phyloP scores from a whole-genome alignment of 2,113 vertebrate species.

The Pogona vitticeps region DNA sequence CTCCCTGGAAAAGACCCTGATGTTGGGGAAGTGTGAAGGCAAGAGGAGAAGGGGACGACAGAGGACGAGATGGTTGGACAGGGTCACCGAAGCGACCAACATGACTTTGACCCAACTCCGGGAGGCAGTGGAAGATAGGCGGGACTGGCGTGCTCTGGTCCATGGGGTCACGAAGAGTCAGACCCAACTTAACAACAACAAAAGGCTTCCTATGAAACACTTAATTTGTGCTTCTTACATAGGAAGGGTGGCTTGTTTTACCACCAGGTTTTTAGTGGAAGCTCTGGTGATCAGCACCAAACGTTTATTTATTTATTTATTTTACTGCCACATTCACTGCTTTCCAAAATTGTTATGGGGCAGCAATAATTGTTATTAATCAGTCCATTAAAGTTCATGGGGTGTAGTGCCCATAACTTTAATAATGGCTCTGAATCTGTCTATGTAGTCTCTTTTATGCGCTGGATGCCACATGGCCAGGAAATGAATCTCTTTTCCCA shows the following conservation, averaged over 20 bases:
- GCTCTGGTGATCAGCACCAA: conserved; percentile 31
- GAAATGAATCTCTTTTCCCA: conserved; percentile 41
- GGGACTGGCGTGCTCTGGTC: no score
- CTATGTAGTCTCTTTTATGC: conserved; percentile 16
- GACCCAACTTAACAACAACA: not conserved
- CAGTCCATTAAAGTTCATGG: conserved; percentile 55
- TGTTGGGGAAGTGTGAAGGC: no score
- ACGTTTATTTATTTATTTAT: conserved; percentile 11
- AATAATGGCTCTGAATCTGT: conserved; percentile 34
- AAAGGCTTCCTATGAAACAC: not conserved
- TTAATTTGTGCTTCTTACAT: not conserved
- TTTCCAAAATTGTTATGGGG: conserved; percentile 42
- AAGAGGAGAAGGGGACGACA: no score
- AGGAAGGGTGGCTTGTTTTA: conserved; percentile 11
- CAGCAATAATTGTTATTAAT: conserved; percentile 54
- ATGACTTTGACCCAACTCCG: no score
- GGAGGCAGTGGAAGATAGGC: no score
- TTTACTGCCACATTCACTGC: conserved; percentile 29
- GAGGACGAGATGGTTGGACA: no score
- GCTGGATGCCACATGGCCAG: conserved; percentile 19
- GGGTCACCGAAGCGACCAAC: no score
- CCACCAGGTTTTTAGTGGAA: conserved; percentile 31
- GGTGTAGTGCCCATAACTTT: conserved; percentile 41
- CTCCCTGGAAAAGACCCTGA: no score
- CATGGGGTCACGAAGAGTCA: no score